Percentiles rank a stretch among this genome's conserved stretches.
Conservation (phyloP, 2,113 vertebrate genomes). For the Archilochus colubris region DNA sequence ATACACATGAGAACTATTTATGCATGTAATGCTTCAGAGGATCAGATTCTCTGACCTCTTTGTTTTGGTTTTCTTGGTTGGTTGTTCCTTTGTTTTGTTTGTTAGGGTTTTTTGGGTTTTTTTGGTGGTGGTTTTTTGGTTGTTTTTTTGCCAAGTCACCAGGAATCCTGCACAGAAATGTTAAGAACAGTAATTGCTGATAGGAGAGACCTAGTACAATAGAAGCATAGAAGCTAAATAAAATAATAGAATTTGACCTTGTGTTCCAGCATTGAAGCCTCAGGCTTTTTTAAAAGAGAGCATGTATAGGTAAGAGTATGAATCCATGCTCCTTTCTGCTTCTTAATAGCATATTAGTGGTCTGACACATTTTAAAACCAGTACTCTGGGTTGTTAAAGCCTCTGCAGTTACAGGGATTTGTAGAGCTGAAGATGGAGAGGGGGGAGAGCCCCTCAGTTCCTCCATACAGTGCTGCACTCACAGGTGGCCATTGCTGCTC, state of each 20-base stretch:
- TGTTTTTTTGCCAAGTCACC: background rate
- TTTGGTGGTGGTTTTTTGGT: too few relatives aligned
- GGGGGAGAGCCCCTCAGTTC: background rate
- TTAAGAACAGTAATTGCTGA: background rate
- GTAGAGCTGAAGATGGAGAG: background rate
- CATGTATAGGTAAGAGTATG: background rate
- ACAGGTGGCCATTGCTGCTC: background rate
- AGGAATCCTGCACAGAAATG: background rate
- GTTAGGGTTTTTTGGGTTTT: background rate
- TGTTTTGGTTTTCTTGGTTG: too few relatives aligned
- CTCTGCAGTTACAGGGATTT: background rate
- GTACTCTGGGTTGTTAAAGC: background rate
- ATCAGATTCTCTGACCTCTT: background rate
- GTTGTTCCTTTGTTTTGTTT: too few relatives aligned
- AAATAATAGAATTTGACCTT: background rate
- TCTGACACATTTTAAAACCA: background rate
- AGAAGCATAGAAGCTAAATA: background rate
- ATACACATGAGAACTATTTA: background rate
- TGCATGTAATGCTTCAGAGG: background rate
- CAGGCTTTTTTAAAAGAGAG: background rate
- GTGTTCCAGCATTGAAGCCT: background rate
- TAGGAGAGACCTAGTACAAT: background rate
- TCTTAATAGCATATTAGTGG: background rate
- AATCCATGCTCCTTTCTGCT: background rate
- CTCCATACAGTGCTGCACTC: fast-evolving